Evolutionary conservation across 2,888 invertebrate species (phyloP), one percentile per base, ranked within the genome.

Genomic region (Serripes groenlandicus): DNA sequence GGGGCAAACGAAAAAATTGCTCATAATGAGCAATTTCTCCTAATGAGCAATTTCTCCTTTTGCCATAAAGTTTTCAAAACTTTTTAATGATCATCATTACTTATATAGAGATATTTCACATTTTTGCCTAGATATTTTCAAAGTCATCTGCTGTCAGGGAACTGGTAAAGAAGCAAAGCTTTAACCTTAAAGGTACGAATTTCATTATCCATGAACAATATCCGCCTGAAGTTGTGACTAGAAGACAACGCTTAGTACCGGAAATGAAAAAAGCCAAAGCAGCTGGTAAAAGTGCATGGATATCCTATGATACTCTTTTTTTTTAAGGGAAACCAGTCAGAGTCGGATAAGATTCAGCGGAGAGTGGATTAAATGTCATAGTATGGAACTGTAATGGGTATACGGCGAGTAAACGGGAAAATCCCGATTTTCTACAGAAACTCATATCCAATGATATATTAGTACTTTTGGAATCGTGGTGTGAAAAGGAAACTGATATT

Each of bases 231-330:
- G 30, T 49, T 9, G 64, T 54, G 0, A 49, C 49, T 11, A 73
- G 30, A 26, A 58, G 60, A 11, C 34, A 58, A 60, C 35, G 26
- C 23, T 56, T 73, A n/a, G 18, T 73, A n/a, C 73, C 73, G 3
- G 23, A 60, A 28, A 15, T 73, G 9, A 73, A 60, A 42, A 58
- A 7, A n/a, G 62, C 73, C n/a, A 37, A 42, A 23, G 28, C 3
- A 7, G 18, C 1, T 9, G 73, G 62, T 7, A 42, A 73, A 3
- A 58, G 23, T 1, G 73, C 73, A 5, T 62, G 58, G 62, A 11
- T 73, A 0, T 35, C 73, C 3, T 73, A 73, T 37, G 73, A 73
- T 35, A 73, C 73, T 15, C 62, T 73, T 1, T 73, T 42, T n/a
- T 26, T 73, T 37, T 42, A 62, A 28, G 42, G 62, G 28, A 62